Base-by-base conservation (phyloP, 2,888 invertebrate genomes). In the Macrophya annulata region DNA sequence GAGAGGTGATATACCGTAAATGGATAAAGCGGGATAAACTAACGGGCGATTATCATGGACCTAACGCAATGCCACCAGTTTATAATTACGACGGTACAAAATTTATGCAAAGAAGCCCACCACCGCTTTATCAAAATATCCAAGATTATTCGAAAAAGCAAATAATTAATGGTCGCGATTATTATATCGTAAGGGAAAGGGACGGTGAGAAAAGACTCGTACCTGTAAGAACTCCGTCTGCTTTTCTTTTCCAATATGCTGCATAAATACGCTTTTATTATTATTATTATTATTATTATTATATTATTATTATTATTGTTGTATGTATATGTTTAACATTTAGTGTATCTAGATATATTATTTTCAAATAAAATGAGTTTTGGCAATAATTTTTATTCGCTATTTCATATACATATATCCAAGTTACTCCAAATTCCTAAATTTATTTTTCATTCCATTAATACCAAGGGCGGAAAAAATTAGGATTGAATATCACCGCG, bases 101-200 rank as follows among this genome's bases (percentile, higher is more conserved):
- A 17, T 43, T 76, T 59, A 84, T 87, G 68, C 88, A 88, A 12
- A 86, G 85, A n/a, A 88, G 86, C 8, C 87, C 88, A 1, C 87
- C 87, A 2, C 83, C 86, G 0, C 43, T 95, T 87, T 94, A 94
- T 4, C 94, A 93, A 10, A 88, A 89, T 81, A 87, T 89, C 21
- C 43, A 91, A 91, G 86, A 93, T 88, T 85, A 93, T 2, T 94
- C 94, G 0, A 94, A 94, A 25, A 94, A 94, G 85, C 94, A 95
- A 89, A 94, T 95, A 5, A 96, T 97, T 59, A 97, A 97, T 89
- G 97, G 97, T 0, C 94, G 97, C 77, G 96, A 97, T 90, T 97
- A 97, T 92, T 96, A 96, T 93, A 95, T 97, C 0, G 94, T 96
- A 43, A 95, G 95, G 21, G 95, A 95, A 31, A 93, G 94, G 4